These are phyloP conservation scores for Channa striata DNA, from an alignment of 2,797 vertebrate genomes.

Conservation along the genomic window DNA sequence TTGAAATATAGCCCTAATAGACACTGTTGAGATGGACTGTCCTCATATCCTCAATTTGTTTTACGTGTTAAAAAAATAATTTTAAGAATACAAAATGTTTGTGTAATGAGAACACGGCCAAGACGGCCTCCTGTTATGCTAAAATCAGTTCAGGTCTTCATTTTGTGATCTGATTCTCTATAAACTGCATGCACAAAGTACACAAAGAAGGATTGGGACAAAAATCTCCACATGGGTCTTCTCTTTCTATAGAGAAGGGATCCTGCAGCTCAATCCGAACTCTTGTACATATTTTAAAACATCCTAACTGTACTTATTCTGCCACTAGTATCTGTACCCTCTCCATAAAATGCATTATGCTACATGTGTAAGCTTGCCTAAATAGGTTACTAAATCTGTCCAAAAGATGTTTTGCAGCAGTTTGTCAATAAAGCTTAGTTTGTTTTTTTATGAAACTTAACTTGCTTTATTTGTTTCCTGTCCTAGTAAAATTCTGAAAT, in stretches of 20 bases:
- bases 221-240: constrained; percentile 90
- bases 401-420: constrained; percentile 97
- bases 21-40: constrained; percentile 96
- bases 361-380: constrained; percentile 99
- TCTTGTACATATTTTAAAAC: constrained; percentile 95
- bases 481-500: constrained; percentile 90
- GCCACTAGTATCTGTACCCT: constrained; percentile 94
- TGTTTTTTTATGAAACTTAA: constrained; percentile 98
- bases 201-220: constrained; percentile 88
- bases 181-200: constrained; percentile 86
- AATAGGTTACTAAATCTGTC: constrained; percentile 99
- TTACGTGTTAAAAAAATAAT: constrained; percentile 67
- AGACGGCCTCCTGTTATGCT: constrained; percentile 73
- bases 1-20: constrained; percentile 99
- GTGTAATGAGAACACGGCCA: constrained; percentile 69
- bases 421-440: constrained; percentile 99
- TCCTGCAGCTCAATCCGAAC: constrained; percentile 94
- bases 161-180: constrained; percentile 79
- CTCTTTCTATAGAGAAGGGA: constrained; percentile 94
- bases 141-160: constrained; percentile 75
- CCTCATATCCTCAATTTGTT: constrained; percentile 89
- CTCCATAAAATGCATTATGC: constrained; percentile 98
- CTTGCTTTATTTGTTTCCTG: constrained; percentile 95
- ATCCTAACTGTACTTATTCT: constrained; percentile 89
- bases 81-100: constrained; percentile 77